These are phyloP conservation scores for Cerceris rybyensis DNA, from an alignment of 2,888 invertebrate species.

Conservation along the genomic window DNA sequence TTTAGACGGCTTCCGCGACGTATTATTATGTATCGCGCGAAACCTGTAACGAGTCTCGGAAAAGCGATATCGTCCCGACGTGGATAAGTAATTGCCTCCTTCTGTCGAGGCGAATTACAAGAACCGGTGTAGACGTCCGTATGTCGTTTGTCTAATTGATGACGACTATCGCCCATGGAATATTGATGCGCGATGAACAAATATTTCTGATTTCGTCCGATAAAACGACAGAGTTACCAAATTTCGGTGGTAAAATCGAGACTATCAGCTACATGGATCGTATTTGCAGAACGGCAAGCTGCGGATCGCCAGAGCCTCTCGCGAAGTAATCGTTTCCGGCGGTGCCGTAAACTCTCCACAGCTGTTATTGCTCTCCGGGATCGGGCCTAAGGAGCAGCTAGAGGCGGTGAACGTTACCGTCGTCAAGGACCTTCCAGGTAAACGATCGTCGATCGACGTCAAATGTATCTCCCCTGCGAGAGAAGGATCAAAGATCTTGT, in stretches of 20 bases:
- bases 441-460: background rate
- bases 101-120: too few relatives aligned
- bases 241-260: background rate
- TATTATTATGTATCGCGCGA: background rate
- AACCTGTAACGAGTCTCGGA: too few relatives aligned
- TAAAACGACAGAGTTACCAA: background rate
- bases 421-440: constrained; percentile 84
- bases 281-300: constrained; percentile 69
- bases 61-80: too few relatives aligned
- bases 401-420: constrained; percentile 84
- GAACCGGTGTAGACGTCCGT: too few relatives aligned
- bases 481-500: background rate
- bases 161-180: too few relatives aligned
- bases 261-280: background rate
- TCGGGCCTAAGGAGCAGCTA: constrained; percentile 86
- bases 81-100: too few relatives aligned
- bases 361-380: constrained; percentile 86
- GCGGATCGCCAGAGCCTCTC: constrained; percentile 64
- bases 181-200: background rate
- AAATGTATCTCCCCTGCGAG: background rate
- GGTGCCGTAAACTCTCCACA: constrained; percentile 88
- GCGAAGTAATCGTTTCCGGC: constrained; percentile 84
- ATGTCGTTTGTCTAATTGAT: too few relatives aligned
- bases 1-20: background rate
- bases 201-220: background rate